phyloP scores from a whole-genome alignment of 2,888 invertebrate genomes.

The Cephus pulcher region DNA sequence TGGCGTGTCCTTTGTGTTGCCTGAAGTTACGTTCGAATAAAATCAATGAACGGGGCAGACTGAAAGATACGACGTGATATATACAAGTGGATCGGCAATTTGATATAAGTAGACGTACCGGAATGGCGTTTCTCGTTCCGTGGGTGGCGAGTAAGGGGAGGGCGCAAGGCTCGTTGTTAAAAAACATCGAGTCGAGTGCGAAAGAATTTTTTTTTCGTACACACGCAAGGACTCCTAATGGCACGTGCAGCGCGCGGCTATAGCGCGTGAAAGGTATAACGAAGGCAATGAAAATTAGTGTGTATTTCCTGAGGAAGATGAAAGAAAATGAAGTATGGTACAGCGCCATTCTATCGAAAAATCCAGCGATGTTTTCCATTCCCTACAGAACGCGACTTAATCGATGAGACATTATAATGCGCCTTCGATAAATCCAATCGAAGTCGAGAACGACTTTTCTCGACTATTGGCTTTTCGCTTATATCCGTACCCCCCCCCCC shows the following conservation, averaged over 20 bases:
- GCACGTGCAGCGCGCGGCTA: not conserved
- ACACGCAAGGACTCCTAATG: not conserved
- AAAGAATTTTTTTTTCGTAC: not conserved
- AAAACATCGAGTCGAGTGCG: not conserved
- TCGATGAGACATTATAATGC: not conserved
- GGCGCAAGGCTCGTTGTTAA: not conserved
- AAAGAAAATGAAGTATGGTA: not conserved
- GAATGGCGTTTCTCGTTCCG: not conserved
- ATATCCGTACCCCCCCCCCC: not conserved
- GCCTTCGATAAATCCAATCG: not conserved
- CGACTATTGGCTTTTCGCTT: not conserved
- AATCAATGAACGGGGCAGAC: not conserved
- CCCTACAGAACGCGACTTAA: not conserved
- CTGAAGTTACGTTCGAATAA: not conserved
- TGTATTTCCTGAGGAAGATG: not conserved
- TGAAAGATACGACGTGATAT: not conserved
- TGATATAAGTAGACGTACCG: not conserved
- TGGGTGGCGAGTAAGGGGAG: not conserved
- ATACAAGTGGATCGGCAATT: not conserved
- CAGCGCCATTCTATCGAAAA: not conserved
- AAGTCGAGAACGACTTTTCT: not conserved
- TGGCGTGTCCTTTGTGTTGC: not conserved
- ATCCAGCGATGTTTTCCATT: not conserved
- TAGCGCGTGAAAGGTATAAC: not conserved
- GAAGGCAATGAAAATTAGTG: not conserved